phyloP scores from a whole-genome alignment of 1,140 invertebrate genomes.

The Drosophila insularis region DNA sequence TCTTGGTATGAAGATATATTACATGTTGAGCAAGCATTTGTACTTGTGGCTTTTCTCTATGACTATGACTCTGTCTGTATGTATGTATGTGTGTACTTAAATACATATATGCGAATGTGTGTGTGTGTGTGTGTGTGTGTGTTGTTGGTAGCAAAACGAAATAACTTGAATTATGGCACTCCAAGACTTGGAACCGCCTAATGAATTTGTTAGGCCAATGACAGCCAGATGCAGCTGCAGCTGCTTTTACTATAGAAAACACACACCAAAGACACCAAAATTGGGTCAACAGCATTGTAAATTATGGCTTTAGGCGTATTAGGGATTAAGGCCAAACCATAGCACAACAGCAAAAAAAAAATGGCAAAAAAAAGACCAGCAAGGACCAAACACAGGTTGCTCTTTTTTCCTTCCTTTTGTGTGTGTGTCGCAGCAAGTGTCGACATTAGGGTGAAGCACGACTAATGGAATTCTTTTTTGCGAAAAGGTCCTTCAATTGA shows the following conservation, averaged over 20 bases:
- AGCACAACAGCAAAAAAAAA: conserved; percentile 12
- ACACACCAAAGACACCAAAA: conserved; percentile 18
- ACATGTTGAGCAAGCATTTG: conserved; percentile 67
- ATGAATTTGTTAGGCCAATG: conserved; percentile 54
- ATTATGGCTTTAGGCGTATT: conserved; percentile 50
- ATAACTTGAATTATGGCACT: conserved; percentile 66
- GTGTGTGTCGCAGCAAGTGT: neutral
- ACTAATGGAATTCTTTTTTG: neutral
- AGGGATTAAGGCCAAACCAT: conserved; percentile 27
- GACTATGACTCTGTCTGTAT: neutral
- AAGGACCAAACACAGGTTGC: conserved; percentile 5
- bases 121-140: neutral
- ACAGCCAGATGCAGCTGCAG: conserved; percentile 13
- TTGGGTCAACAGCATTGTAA: conserved; percentile 67
- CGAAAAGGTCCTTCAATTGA: neutral
- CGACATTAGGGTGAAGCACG: neutral
- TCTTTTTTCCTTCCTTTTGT: neutral
- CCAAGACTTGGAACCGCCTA: conserved; percentile 49
- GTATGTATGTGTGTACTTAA: conserved; percentile 1
- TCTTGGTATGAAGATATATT: conserved; percentile 66
- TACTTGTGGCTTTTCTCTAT: conserved; percentile 52
- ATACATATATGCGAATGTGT: neutral
- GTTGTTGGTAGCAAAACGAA: conserved; percentile 36
- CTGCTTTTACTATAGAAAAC: neutral
- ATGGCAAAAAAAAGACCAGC: conserved; percentile 5